Percentiles rank a stretch among this genome's conserved stretches.
These are phyloP conservation scores for Acanthosepion esculentum DNA, from an alignment of 2,888 invertebrate species.

Conservation along the genomic window DNA sequence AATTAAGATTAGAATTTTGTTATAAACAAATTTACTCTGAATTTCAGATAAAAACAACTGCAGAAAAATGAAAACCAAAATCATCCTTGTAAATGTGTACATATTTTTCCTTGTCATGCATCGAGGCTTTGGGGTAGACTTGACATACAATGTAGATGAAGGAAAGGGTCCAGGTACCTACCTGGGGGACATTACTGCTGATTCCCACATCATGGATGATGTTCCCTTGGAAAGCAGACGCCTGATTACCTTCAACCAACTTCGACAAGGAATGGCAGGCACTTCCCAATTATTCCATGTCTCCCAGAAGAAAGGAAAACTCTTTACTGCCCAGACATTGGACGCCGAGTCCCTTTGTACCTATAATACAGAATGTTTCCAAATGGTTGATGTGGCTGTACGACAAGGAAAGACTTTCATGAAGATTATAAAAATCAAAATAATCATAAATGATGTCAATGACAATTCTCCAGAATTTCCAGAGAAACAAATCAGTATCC, in stretches of 20 bases:
- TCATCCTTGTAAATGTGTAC: background rate
- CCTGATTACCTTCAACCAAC: background rate
- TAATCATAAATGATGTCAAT: background rate
- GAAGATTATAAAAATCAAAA: background rate
- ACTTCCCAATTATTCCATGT: background rate
- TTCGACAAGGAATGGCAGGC: background rate
- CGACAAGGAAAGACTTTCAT: background rate
- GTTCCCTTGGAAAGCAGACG: background rate
- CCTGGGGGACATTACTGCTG: background rate
- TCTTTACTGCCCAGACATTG: background rate
- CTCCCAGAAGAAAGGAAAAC: background rate
- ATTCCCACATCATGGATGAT: background rate
- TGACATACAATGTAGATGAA: background rate
- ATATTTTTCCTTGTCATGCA: background rate
- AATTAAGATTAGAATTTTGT: background rate
- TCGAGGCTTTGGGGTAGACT: background rate
- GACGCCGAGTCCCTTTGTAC: background rate
- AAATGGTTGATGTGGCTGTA: background rate
- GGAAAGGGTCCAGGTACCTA: background rate
- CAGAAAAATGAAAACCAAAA: background rate
- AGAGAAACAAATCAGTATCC: background rate
- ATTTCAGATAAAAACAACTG: background rate
- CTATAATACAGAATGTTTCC: conserved; percentile 14
- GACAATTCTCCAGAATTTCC: background rate
- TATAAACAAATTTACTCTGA: background rate